A percentile compares a stretch with the other conserved stretches of the same genome.
phyloP scores from a whole-genome alignment of 2,797 vertebrate species.

The Nyctibius grandis region DNA sequence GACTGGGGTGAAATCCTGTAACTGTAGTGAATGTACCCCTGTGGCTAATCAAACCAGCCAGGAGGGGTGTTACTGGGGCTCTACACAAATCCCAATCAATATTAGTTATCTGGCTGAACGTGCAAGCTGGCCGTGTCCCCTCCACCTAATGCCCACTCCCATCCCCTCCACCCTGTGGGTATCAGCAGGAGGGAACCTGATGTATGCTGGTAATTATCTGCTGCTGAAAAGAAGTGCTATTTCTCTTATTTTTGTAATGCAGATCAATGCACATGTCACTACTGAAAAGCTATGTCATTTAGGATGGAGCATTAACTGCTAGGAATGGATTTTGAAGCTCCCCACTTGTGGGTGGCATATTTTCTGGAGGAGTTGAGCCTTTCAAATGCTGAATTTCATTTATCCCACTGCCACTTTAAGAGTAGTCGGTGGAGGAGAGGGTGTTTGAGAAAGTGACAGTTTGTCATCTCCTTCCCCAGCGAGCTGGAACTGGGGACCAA shows the following conservation, averaged over 20 bases:
- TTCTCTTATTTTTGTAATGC: constrained; percentile 63
- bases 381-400: constrained; percentile 56
- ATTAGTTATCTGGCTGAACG: constrained; percentile 35
- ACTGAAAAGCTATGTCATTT: constrained; percentile 56
- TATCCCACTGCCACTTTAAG: constrained; percentile 64
- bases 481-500: constrained; percentile 2
- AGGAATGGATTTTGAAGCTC: constrained; percentile 60
- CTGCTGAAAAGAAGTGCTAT: constrained; percentile 55
- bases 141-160: constrained; percentile 60
- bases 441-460: constrained; percentile 61
- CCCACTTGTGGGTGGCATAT: constrained; percentile 37
- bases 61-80: background rate
- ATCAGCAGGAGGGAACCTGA: constrained; percentile 57
- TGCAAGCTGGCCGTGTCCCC: background rate
- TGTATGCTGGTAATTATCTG: constrained; percentile 54
- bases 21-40: background rate
- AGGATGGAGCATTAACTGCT: constrained; percentile 55
- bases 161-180: constrained; percentile 39
- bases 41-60: constrained; percentile 35
- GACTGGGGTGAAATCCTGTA: constrained; percentile 31
- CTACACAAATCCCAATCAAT: constrained; percentile 47
- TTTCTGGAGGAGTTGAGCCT: constrained; percentile 62
- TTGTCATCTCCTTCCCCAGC: constrained; percentile 46
- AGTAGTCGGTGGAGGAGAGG: constrained; percentile 40
- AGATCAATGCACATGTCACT: constrained; percentile 36